Percentiles rank a stretch among this genome's conserved stretches.
Conservation (phyloP, 37 sponge, comb jelly and placozoan species). For the Mnemiopsis leidyi region DNA sequence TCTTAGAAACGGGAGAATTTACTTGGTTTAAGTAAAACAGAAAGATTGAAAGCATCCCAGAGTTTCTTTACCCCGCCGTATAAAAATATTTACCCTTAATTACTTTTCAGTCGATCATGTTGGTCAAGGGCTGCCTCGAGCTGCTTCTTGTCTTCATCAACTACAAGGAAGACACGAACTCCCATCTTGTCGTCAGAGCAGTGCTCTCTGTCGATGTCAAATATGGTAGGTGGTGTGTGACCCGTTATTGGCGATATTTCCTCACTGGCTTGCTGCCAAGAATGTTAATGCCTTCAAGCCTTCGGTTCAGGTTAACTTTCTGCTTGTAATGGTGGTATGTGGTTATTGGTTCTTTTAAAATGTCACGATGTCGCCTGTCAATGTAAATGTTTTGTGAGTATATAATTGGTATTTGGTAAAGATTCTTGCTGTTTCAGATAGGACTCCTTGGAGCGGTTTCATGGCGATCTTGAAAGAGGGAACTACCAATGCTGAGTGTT, state of each 20-base stretch:
- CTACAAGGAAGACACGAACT: constrained; percentile 54
- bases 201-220: constrained; percentile 1
- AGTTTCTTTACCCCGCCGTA: too few species aligned
- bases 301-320: too few species aligned
- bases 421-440: neutral
- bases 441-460: neutral
- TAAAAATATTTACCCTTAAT: too few species aligned
- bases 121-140: constrained; percentile 59
- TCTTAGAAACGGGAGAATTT: too few species aligned
- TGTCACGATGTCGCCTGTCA: too few species aligned
- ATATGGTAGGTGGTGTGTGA: neutral
- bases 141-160: constrained; percentile 48
- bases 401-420: neutral
- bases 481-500: neutral
- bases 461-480: constrained; percentile 21
- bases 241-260: neutral
- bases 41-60: too few species aligned
- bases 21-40: too few species aligned
- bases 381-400: too few species aligned
- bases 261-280: too few species aligned
- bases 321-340: too few species aligned
- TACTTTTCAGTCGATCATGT: constrained; percentile 26
- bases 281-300: too few species aligned
- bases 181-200: neutral
- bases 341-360: too few species aligned